A percentile compares a stretch with the other conserved stretches of the same genome.
Conservation (phyloP, 2,888 invertebrate species). For the Dasysyrphus tricinctus region DNA sequence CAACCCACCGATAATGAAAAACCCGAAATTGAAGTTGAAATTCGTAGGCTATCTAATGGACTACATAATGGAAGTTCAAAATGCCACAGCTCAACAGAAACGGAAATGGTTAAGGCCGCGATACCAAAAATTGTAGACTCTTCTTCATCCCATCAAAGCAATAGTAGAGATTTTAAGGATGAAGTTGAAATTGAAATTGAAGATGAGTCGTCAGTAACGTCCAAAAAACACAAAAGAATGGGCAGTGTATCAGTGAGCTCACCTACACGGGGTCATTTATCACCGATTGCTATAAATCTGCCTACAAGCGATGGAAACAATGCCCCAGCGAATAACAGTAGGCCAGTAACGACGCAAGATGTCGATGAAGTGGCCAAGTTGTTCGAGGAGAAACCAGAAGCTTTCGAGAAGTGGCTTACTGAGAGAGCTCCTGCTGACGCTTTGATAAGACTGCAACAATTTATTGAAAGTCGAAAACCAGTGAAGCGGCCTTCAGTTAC, state of each 20-base stretch:
- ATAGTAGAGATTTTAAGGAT: slow-evolving; percentile 12
- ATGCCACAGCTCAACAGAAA: slow-evolving; percentile 44
- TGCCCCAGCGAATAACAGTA: slow-evolving; percentile 41
- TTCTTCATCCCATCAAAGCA: slow-evolving; percentile 43
- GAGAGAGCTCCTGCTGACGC: slow-evolving; percentile 90
- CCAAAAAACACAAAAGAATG: slow-evolving; percentile 58
- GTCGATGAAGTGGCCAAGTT: slow-evolving; percentile 82
- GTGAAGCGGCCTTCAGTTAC: slow-evolving; percentile 90
- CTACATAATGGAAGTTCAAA: slow-evolving; percentile 57
- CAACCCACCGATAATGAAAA: slow-evolving; percentile 7
- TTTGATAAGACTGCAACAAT: slow-evolving; percentile 85
- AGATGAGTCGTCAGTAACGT: slow-evolving; percentile 28
- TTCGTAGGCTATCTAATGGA: slow-evolving; percentile 53
- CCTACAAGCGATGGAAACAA: slow-evolving; percentile 32
- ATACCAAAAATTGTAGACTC: slow-evolving; percentile 61
- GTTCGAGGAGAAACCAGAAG: slow-evolving; percentile 87
- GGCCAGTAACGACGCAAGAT: slow-evolving; percentile 78
- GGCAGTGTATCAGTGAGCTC: slow-evolving; percentile 59
- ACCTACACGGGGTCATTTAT: slow-evolving; percentile 60
- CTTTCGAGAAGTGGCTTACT: slow-evolving; percentile 90
- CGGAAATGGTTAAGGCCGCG: slow-evolving; percentile 30
- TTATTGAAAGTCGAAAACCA: slow-evolving; percentile 85
- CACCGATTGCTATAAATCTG: slow-evolving; percentile 46
- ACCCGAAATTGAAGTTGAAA: slow-evolving; percentile 3
- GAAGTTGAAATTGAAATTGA: not conserved